Base-by-base conservation (phyloP, 2,113 vertebrate species). In the Mesitornis unicolor region DNA sequence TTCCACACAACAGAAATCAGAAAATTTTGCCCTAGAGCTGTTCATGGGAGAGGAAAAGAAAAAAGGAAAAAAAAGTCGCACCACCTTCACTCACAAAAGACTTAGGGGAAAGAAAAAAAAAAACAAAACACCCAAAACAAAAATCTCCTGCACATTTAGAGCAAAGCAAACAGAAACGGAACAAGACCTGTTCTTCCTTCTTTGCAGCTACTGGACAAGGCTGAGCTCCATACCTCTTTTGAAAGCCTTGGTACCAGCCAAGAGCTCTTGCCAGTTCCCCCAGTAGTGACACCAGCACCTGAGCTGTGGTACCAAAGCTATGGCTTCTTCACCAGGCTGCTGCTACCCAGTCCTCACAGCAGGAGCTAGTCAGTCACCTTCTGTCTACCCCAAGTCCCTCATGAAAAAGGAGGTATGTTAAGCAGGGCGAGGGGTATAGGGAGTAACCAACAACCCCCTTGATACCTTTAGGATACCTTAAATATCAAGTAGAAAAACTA, bases 161-260 rank as follows among this genome's bases (percentile, higher is more conserved):
- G 33, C 33, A 64, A 88, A 89, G 40, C 43, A 80, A 91, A 77
- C 1, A 69, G 35, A 42, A 69, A 75, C 76, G 26, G 33, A 73
- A 38, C 31, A 68, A 73, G 48, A 42, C 9, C n/a, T 56, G 18
- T 42, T 80, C 43, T 80, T 83, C 48, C 7, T 47, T 59, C 56
- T 60, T 75, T 54, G 16, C 13, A 42, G 33, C n/a, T 31, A n/a
- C 31, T 24, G 31, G 53, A 36, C 51, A 53, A 54, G 68, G 56
- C 13, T 22, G 28, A 20, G 6, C 42, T 71, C 53, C 0, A 0
- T 16, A 16, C 11, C 13, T 50, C 11, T 28, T 90, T 21, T 36
- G 35, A 45, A 94, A 73, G 43, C 33, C 53, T 42, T 0, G 0
- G 8, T 26, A 36, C 5, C 10, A 17, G 61, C 42, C 35, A 79